Evolutionary conservation across 1,140 invertebrate genomes (phyloP).

Genomic region (Euura saliciscinereae): DNA sequence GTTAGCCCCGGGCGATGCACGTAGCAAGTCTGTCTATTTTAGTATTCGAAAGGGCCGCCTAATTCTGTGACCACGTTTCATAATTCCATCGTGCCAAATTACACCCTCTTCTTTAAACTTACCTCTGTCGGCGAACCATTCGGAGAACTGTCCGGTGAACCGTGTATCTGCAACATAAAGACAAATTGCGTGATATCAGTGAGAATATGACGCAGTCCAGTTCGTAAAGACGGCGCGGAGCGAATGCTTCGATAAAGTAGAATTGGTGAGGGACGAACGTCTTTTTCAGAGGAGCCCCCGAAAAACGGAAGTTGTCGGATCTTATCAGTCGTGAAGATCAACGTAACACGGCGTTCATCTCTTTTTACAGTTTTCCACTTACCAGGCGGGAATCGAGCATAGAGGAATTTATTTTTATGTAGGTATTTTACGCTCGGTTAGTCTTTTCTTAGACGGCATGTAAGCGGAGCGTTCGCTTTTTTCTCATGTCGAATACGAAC

Average conservation of each 20-base stretch:
- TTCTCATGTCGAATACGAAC: not conserved
- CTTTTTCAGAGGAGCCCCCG: not conserved
- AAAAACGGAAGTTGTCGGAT: slow-evolving; percentile 1
- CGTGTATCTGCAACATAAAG: not conserved
- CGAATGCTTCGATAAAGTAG: no score
- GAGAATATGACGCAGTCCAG: no score
- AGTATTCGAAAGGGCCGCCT: not conserved
- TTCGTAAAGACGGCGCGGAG: no score
- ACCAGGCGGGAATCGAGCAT: not conserved
- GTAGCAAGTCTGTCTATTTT: no score
- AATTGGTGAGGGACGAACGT: no score
- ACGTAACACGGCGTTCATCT: not conserved
- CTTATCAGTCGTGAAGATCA: not conserved
- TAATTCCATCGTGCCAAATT: not conserved
- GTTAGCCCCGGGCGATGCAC: no score
- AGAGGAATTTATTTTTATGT: not conserved
- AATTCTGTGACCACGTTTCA: not conserved
- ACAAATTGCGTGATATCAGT: not conserved
- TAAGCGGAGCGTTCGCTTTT: not conserved
- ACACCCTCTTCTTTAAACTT: not conserved
- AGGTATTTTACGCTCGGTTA: not conserved
- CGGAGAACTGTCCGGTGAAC: not conserved
- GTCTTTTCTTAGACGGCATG: not conserved
- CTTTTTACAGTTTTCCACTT: slow-evolving; percentile 1
- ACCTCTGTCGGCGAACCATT: not conserved